phyloP scores from a whole-genome alignment of 35 echinoderm and acorn worm species.

The Nesometra sesokonis region DNA sequence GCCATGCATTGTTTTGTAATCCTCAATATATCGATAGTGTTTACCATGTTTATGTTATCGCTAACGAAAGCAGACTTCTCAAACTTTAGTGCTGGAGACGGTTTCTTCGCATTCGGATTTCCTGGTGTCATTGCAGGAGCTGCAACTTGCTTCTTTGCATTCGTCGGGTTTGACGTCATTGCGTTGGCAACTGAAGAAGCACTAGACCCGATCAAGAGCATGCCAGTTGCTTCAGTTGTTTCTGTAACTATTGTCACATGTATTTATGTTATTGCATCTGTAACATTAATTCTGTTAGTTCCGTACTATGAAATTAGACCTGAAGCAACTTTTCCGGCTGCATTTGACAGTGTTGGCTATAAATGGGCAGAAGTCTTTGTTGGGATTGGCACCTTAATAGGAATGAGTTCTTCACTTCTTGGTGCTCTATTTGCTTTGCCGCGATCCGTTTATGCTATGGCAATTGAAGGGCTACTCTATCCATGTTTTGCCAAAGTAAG shows the following conservation, averaged over 20 bases:
- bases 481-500: slow-evolving; percentile 2
- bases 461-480: slow-evolving; percentile 36
- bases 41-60: slow-evolving; percentile 19
- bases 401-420: slow-evolving; percentile 16
- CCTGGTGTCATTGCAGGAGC: slow-evolving; percentile 38
- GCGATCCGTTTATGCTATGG: slow-evolving; percentile 40
- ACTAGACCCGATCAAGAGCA: slow-evolving; percentile 3
- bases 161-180: slow-evolving; percentile 43
- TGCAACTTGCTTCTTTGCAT: slow-evolving; percentile 28
- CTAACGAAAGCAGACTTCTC: slow-evolving; percentile 37
- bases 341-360: slow-evolving; percentile 8
- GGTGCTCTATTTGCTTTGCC: slow-evolving; percentile 5
- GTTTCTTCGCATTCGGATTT: slow-evolving; percentile 47
- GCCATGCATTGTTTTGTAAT: slow-evolving; percentile 45
- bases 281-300: slow-evolving; percentile 26
- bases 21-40: slow-evolving; percentile 43
- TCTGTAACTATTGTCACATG: background rate
- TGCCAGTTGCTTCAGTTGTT: slow-evolving; percentile 20
- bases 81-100: slow-evolving; percentile 18
- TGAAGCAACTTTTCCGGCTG: slow-evolving; percentile 9
- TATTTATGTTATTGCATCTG: slow-evolving; percentile 15
- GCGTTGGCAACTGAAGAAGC: slow-evolving; percentile 29
- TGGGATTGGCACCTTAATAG: slow-evolving; percentile 29
- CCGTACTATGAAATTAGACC: slow-evolving; percentile 24
- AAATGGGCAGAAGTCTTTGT: slow-evolving; percentile 34